Base-by-base conservation (phyloP, 2,888 invertebrate species). In the Oligia latruncula region DNA sequence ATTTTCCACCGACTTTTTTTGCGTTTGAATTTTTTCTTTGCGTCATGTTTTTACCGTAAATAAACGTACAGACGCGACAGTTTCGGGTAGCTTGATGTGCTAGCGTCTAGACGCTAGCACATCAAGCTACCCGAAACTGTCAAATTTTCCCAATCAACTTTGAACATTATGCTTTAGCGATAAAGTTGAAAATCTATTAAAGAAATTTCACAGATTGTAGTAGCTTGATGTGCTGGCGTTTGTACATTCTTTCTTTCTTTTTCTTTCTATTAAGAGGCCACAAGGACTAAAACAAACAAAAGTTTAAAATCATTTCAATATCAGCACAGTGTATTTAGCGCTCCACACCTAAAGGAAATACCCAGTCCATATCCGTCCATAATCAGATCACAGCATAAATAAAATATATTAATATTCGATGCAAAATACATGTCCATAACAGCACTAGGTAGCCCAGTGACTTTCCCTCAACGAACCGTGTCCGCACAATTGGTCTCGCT, bases 381-480 rank as follows among this genome's bases (percentile, higher is more conserved):
- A 82, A 80, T 86, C 67, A 81, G 82, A 82, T 77, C 84, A 74
- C 43, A 15, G 84, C 78, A 87, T 79, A 75, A 84, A 82, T 86
- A 82, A 87, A 86, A 83, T 74, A 78, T 79, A 80, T 83, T 78
- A 83, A 82, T 86, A 86, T 86, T 87, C 73, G 76, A 87, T 83
- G 84, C 81, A 88, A 87, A 87, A 80, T 88, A 74, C 76, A 75
- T 76, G 80, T 76, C 81, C 85, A 82, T 82, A 83, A 77, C 71
- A 17, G 71, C 66, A 70, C 79, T 70, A 78, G 81, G 81, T 76
- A 82, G 81, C 71, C 58, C 8, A 35, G 89, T 88, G 84, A 91
- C 94, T 94, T 94, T 94, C 94, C 85, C 91, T 85, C 87, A 90
- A 92, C 90, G 87, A 88, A 87, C 81, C 90, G 89, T 92, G 92